Evolutionary conservation across 2,113 vertebrate species (phyloP).

Genomic region (Embiotoca jacksoni): DNA sequence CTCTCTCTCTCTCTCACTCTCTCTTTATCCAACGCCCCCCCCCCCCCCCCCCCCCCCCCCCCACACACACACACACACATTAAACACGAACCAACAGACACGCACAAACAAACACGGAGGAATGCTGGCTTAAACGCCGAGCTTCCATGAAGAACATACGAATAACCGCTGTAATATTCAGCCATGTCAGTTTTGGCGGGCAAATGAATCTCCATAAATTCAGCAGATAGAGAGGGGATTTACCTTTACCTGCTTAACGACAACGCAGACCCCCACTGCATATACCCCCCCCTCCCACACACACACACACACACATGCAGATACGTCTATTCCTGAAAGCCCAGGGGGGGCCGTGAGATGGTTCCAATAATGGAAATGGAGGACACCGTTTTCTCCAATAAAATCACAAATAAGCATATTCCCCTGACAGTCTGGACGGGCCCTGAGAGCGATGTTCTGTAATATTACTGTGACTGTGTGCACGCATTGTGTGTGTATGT

Average conservation of each 20-base stretch:
- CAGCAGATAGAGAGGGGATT: slow-evolving; percentile 19
- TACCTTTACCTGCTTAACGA: slow-evolving; percentile 15
- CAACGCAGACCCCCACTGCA: slow-evolving; percentile 14
- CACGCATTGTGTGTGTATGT: slow-evolving; percentile 16
- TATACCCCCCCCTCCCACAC: neutral
- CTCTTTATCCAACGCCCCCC: slow-evolving; percentile 21
- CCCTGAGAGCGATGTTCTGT: slow-evolving; percentile 70
- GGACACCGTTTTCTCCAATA: slow-evolving; percentile 73
- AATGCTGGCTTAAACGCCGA: slow-evolving; percentile 2
- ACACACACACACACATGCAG: slow-evolving; percentile 18
- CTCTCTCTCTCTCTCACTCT: slow-evolving; percentile 1
- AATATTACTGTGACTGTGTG: slow-evolving; percentile 63
- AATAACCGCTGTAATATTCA: slow-evolving; percentile 22
- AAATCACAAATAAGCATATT: slow-evolving; percentile 79
- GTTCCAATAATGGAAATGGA: slow-evolving; percentile 76
- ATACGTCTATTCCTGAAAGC: slow-evolving; percentile 24
- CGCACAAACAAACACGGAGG: slow-evolving; percentile 4
- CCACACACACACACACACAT: neutral
- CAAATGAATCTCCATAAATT: slow-evolving; percentile 49
- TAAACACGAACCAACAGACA: slow-evolving; percentile 25
- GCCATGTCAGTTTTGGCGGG: slow-evolving; percentile 26
- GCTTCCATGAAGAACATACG: slow-evolving; percentile 11
- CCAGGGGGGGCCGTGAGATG: slow-evolving; percentile 44
- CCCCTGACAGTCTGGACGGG: slow-evolving; percentile 69
- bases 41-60: slow-evolving; percentile 5